Conservation (phyloP, 1,140 invertebrate genomes). For the Dendrolimus kikuchii region DNA sequence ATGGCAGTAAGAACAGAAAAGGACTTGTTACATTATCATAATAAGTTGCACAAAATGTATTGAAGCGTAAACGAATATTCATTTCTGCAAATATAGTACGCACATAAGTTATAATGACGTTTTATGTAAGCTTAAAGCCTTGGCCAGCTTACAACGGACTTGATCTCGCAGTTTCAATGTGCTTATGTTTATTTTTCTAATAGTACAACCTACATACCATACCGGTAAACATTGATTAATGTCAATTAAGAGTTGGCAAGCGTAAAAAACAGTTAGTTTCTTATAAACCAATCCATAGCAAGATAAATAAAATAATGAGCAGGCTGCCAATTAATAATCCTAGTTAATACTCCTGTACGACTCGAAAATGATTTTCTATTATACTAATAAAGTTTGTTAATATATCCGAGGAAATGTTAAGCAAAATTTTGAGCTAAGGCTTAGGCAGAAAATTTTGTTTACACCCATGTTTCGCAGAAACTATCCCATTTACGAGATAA, state of each 20-base stretch:
- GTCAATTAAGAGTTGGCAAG: conserved; percentile 1
- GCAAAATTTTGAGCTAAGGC: no score
- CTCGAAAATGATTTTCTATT: no score
- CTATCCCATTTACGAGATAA: no score
- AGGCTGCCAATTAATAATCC: conserved; percentile 4
- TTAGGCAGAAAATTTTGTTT: no score
- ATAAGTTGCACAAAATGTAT: conserved; percentile 17
- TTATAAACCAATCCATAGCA: no score
- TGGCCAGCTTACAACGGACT: conserved; percentile 14
- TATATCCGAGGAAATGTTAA: no score
- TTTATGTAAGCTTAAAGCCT: conserved; percentile 15
- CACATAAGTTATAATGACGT: conserved; percentile 11
- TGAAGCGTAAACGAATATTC: conserved; percentile 18
- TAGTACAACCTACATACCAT: conserved; percentile 3
- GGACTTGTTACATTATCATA: conserved; percentile 27
- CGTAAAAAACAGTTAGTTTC: not conserved
- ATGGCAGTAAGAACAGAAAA: conserved; percentile 8
- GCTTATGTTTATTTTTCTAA: conserved; percentile 13
- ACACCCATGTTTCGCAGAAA: no score
- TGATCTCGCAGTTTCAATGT: conserved; percentile 11
- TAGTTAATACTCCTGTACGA: not conserved
- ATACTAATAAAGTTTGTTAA: no score
- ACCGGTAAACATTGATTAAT: conserved; percentile 2
- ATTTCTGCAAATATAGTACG: conserved; percentile 14
- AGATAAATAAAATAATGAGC: conserved; percentile 1